Evolutionary conservation across 2,113 vertebrate genomes (phyloP), one percentile per base, ranked within the genome.

Genomic region (Tauraco erythrolophus): DNA sequence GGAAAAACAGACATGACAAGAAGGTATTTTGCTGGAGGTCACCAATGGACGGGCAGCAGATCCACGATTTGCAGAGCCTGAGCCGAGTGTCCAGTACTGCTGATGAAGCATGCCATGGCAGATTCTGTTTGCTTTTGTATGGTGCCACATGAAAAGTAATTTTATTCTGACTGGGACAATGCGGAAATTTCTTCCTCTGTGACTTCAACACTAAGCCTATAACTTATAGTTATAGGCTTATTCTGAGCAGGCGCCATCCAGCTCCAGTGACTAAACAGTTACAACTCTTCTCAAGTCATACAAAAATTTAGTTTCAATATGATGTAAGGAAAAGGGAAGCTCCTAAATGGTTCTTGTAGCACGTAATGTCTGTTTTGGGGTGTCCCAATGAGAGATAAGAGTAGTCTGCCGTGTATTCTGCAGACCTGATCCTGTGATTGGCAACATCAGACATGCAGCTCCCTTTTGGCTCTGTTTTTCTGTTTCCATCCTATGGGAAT

Each of bases 41-140:
- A 37, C 19, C 27, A 22, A 4, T 7, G 43, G 35, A 35, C 8
- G 27, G 12, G 41, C 33, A 89, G 28, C 10, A 78, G 51, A 77
- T 37, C 31, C 16, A 14, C 1, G 3, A 31, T 61, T 57, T 81
- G 77, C 13, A 31, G 27, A 74, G n/a, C 14, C 22, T 50, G 16
- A 48, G 31, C 33, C 41, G 60, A 33, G 31, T 18, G 30, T 11
- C 25, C 11, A 8, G 23, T 33, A 11, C 76, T 76, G 43, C 75
- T 79, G 39, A 7, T 64, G 33, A 51, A 65, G 50, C 7, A 24
- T 0, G 2, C 6, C 4, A 10, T 2, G 6, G 33, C 17, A 46
- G 51, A 30, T 37, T 24, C 30, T 60, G 48, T 39, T 82, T 39
- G 24, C 17, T 61, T 88, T 86, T 70, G 14, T 43, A 7, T 24